These are phyloP conservation scores for Philonicus albiceps DNA, from an alignment of 2,888 invertebrate species.

Conservation along the genomic window DNA sequence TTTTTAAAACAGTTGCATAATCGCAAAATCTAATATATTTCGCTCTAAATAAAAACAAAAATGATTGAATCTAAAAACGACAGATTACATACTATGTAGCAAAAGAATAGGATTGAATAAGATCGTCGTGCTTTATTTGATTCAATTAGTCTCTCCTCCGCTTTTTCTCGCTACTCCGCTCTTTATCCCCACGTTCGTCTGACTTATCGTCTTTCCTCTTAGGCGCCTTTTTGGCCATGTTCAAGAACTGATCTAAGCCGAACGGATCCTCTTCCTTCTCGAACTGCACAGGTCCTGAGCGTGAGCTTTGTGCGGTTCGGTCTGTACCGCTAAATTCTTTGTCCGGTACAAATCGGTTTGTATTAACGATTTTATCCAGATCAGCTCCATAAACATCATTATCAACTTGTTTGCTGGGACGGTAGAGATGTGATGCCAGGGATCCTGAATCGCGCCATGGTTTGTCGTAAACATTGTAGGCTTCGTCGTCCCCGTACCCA, in stretches of 20 bases:
- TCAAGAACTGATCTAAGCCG: constrained; percentile 97
- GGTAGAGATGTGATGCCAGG: constrained; percentile 87
- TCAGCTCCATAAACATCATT: constrained; percentile 92
- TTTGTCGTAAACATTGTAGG: constrained; percentile 97
- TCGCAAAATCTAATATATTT: background rate
- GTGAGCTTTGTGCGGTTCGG: constrained; percentile 68
- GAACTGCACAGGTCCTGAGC: constrained; percentile 97
- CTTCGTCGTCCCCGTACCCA: constrained; percentile 94
- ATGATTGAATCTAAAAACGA: background rate
- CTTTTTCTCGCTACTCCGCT: constrained; percentile 63
- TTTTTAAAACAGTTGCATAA: background rate
- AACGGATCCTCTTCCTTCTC: constrained; percentile 91
- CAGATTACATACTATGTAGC: background rate
- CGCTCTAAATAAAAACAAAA: background rate
- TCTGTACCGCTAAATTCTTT: constrained; percentile 96
- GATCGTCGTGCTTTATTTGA: background rate
- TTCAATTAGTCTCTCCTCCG: constrained; percentile 61
- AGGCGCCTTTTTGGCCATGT: constrained; percentile 88
- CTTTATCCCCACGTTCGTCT: constrained; percentile 54
- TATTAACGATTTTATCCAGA: constrained; percentile 86
- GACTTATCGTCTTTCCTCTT: constrained; percentile 68
- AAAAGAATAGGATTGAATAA: background rate
- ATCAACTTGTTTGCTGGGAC: constrained; percentile 87
- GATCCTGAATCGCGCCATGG: constrained; percentile 93
- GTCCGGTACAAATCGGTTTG: constrained; percentile 95